Conservation (phyloP, 30 jellyfish, hydroid and myxozoan genomes). For the Turritopsis rubra region DNA sequence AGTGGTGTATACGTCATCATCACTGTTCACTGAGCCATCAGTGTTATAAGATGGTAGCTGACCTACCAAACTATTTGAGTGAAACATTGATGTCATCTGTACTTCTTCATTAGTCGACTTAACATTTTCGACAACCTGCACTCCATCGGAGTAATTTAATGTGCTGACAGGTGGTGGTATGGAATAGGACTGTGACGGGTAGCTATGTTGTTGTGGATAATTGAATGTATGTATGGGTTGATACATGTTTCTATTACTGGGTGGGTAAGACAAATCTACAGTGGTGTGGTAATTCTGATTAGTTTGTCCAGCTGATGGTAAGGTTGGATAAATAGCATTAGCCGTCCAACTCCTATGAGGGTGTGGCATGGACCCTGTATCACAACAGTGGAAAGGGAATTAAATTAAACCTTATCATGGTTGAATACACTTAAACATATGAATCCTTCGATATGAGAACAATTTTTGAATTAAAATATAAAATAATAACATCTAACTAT, state of each 20-base stretch:
- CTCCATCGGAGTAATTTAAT: background rate
- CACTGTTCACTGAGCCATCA: background rate
- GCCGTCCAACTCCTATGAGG: background rate
- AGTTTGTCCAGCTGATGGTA: background rate
- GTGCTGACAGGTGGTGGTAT: background rate
- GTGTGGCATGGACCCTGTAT: background rate
- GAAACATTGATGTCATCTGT: background rate
- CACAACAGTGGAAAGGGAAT: background rate
- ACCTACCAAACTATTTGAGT: background rate
- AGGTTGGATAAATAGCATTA: background rate
- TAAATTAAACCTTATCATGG: too few relatives aligned
- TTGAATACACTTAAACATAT: too few relatives aligned
- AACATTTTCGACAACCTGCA: background rate
- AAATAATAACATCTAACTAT: too few relatives aligned
- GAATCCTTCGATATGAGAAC: too few relatives aligned
- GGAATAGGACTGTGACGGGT: background rate
- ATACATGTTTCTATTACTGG: background rate
- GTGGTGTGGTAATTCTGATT: background rate
- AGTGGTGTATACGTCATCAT: background rate
- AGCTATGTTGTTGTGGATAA: background rate
- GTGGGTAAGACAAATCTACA: background rate
- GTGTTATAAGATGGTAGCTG: background rate
- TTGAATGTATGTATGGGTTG: background rate
- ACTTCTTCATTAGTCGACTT: background rate
- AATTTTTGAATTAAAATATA: too few relatives aligned